Base-by-base conservation (phyloP, 2,888 invertebrate genomes). In the Unio delphinus region DNA sequence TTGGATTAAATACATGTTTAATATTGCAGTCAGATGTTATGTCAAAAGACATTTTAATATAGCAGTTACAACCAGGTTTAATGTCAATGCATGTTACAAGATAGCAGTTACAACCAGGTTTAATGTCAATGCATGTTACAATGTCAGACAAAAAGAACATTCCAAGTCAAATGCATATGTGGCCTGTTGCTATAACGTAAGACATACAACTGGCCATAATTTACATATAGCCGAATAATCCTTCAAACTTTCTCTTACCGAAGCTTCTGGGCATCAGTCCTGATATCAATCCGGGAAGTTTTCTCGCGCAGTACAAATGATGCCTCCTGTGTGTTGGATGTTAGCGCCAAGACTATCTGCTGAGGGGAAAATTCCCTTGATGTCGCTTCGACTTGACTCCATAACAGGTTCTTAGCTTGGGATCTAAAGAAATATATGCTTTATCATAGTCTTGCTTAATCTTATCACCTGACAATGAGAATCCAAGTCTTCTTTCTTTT, bases 181-280 rank as follows among this genome's bases (percentile, higher is more conserved):
- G 6, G 30, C 26, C 18, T 28, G 28, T 17, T 28, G 58, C n/a
- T 23, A 58, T 58, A 58, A 58, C 7, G 1, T 8, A 60, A 60
- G 26, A 60, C 17, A 18, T 26, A 17, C 0, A 60, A 1, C 5
- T 60, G 23, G 23, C 61, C 17, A 28, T 60, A 26, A n/a, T 58
- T 28, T 34, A 61, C 30, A 61, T 26, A 2, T 11, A 26, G 30
- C 5, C 30, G 28, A 20, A 28, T 61, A 30, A 3, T 3, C 26
- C 26, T 65, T 34, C 34, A 20, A 18, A 6, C n/a, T 17, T 17
- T 30, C 17, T 58, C 69, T 34, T 72, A 87, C 86, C 84, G 83
- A 28, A 87, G 78, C 64, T 78, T 82, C 65, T 86, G 81, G 11
- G 84, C 85, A 79, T 87, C 87, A 63, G 78, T 75, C n/a, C 76